These are phyloP conservation scores for Ditylenchus weischeri DNA, from an alignment of 2,888 invertebrate species.

Conservation along the genomic window DNA sequence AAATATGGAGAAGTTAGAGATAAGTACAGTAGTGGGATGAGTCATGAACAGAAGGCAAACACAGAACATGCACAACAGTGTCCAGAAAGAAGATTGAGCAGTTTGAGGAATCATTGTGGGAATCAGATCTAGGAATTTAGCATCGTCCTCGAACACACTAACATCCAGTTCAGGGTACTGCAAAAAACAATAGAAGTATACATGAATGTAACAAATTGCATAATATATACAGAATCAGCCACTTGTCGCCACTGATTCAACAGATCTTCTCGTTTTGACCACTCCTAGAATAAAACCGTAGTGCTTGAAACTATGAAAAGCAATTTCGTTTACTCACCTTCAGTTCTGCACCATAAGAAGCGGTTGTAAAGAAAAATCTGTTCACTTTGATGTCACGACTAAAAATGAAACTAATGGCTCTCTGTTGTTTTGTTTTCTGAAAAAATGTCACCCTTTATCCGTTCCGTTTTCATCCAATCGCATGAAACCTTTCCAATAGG, in stretches of 20 bases:
- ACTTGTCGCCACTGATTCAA: constrained; percentile 50
- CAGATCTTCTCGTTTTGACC: constrained; percentile 49
- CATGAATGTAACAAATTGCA: neutral
- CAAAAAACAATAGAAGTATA: constrained; percentile 18
- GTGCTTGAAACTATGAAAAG: no score
- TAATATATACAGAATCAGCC: constrained; percentile 38
- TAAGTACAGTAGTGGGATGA: constrained; percentile 50
- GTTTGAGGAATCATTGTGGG: constrained; percentile 49
- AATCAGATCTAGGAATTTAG: constrained; percentile 55
- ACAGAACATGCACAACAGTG: constrained; percentile 53
- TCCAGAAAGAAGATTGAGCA: constrained; percentile 50
- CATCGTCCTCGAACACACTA: constrained; percentile 47
- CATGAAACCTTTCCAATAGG: constrained; percentile 56
- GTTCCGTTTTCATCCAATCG: constrained; percentile 29
- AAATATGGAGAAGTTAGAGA: constrained; percentile 53
- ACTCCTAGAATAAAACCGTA: constrained; percentile 31
- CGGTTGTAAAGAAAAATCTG: constrained; percentile 53
- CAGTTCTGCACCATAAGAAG: constrained; percentile 46
- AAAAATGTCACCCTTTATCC: neutral
- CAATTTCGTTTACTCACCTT: no score
- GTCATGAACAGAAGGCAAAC: constrained; percentile 54
- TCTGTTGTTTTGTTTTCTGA: no score
- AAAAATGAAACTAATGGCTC: neutral
- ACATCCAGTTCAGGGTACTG: constrained; percentile 50
- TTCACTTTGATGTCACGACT: constrained; percentile 25